Percentiles rank a stretch among this genome's conserved stretches.
Conservation (phyloP, 2,113 vertebrate species). For the Ornithorhynchus anatinus region DNA sequence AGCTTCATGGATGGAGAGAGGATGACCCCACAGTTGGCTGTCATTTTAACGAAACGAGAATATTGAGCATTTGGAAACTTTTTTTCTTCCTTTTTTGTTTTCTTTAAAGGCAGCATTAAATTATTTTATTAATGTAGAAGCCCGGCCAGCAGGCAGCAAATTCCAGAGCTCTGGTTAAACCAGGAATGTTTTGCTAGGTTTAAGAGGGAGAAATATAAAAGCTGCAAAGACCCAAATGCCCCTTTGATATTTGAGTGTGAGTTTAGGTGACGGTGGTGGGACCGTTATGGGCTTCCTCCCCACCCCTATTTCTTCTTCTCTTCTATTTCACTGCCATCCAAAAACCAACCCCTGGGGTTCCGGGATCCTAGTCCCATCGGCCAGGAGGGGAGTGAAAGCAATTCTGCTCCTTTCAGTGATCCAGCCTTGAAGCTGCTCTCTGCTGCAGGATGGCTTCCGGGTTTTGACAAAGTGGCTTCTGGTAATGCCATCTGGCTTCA, state of each 20-base stretch:
- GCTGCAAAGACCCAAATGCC: background rate
- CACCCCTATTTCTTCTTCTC: too few species aligned
- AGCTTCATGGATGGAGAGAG: constrained; percentile 3
- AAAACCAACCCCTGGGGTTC: too few species aligned
- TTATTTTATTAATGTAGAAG: constrained; percentile 40
- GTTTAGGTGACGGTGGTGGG: rapidly evolving
- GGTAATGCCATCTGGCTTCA: background rate
- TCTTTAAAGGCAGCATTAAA: constrained; percentile 25
- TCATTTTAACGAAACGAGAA: constrained; percentile 25
- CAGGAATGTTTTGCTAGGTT: constrained; percentile 63
- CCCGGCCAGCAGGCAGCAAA: constrained; percentile 70
- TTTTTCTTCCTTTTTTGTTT: background rate
- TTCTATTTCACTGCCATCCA: too few species aligned
- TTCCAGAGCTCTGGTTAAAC: constrained; percentile 50
- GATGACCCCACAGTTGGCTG: background rate
- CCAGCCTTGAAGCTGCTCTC: background rate
- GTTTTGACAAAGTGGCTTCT: too few species aligned
- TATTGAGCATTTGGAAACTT: background rate
- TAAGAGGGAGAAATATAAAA: background rate
- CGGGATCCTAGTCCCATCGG: too few species aligned
- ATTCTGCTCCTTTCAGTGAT: too few species aligned
- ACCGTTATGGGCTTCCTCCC: too few species aligned
- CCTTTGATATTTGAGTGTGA: background rate
- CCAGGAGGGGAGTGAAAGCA: too few species aligned
- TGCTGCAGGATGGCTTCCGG: background rate